Base-by-base conservation (phyloP, 2,888 invertebrate species). In the Danaus chrysippus region DNA sequence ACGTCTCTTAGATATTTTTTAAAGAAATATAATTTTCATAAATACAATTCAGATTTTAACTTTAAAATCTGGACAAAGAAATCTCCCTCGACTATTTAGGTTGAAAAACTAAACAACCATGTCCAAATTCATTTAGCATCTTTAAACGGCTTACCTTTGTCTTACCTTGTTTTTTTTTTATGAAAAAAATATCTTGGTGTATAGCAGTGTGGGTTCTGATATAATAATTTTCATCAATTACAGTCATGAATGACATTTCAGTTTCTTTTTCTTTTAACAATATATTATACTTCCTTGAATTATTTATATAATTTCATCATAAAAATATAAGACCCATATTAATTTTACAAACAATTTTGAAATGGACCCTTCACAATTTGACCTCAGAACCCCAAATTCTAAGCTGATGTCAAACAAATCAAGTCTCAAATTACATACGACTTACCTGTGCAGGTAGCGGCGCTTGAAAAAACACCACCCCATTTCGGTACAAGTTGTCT, bases 361-460 rank as follows among this genome's bases (percentile, higher is more conserved):
- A 46, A 17, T 49, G 17, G 17, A 49, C 11, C 10, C 10, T 8
- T 3, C 1, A n/a, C 15, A 17, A 17, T 17, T 49, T 17, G 17
- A 10, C 10, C 10, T 10, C 17, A 17, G 49, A 49, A 49, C 49
- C 49, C 49, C 11, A 49, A 11, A 17, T 17, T 49, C 19, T 13
- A 59, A 53, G 41, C 46, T 41, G 41, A 66, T 42, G 54, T 61
- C 56, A 56, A 63, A 63, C 57, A 58, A 58, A 61, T 61, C 54
- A 56, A 66, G 54, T 57, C 61, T 63, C 58, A 54, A 63, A 65
- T 63, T 56, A 64, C 61, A 46, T 15, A 19, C 42, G n/a, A 54
- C 19, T 10, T 66, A 59, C 61, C 57, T 64, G 66, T 44, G 55
- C 64, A 66, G 66, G 66, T 66, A 66, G 66, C 66, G 66, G 66